Conservation (phyloP, 2,113 vertebrate species). For the Cephalopterus ornatus region DNA sequence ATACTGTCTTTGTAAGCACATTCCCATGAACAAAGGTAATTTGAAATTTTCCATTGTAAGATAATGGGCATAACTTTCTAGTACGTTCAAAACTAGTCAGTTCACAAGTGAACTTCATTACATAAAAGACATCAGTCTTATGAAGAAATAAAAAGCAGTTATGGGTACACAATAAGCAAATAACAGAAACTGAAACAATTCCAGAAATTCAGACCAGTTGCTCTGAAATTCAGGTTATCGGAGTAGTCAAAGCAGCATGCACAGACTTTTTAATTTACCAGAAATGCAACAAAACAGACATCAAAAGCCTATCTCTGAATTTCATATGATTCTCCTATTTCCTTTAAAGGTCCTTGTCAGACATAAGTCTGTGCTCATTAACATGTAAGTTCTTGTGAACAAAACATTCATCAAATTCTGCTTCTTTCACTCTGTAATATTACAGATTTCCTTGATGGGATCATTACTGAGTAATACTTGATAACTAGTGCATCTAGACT, state of each 20-base stretch:
- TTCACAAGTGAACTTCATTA: background rate
- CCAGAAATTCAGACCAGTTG: background rate
- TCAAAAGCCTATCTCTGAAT: background rate
- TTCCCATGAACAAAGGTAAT: background rate
- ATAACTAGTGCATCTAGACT: background rate
- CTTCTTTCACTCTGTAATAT: background rate
- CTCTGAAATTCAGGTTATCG: background rate
- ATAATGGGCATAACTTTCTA: background rate
- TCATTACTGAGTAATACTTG: background rate
- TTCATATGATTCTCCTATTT: background rate
- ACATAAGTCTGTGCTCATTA: background rate
- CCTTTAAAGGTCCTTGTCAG: background rate
- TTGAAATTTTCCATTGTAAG: background rate
- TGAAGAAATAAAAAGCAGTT: background rate
- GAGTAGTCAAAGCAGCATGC: background rate
- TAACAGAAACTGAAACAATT: background rate
- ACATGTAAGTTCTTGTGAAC: background rate
- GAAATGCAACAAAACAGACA: background rate
- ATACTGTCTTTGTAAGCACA: background rate
- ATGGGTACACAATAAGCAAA: background rate
- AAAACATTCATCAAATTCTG: background rate
- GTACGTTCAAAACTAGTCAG: background rate
- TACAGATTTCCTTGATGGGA: background rate
- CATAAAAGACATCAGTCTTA: background rate
- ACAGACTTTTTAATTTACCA: background rate